Conservation (phyloP, 2,113 vertebrate species). For the Catagonus wagneri region DNA sequence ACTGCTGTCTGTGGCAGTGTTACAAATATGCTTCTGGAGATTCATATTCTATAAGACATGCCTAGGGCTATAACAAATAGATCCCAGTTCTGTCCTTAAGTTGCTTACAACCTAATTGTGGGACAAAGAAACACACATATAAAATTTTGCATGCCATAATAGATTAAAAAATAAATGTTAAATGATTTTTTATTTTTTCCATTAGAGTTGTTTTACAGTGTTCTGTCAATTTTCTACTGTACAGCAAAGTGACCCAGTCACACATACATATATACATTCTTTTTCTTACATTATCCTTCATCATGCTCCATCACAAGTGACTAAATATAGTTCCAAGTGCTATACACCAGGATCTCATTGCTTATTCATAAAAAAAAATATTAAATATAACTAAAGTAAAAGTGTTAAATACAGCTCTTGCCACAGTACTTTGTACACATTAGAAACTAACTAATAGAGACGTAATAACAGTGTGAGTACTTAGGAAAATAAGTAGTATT, state of each 20-base stretch:
- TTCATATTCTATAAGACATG: not conserved
- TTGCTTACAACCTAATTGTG: not conserved
- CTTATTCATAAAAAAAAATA: not conserved
- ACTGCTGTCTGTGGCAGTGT: not conserved
- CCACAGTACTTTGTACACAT: not conserved
- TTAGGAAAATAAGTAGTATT: not conserved
- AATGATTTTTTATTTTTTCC: no score
- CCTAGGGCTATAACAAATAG: not conserved
- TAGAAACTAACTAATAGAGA: not conserved
- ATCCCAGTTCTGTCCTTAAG: not conserved
- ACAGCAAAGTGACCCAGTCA: no score
- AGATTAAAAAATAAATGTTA: not conserved
- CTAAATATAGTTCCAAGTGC: no score
- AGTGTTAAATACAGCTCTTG: not conserved
- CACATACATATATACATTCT: no score
- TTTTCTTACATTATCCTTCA: no score
- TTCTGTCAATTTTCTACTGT: no score
- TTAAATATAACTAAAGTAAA: conserved; percentile 20
- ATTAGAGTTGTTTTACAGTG: no score
- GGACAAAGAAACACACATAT: not conserved
- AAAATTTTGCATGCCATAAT: not conserved
- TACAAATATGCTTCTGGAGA: not conserved
- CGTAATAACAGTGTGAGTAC: not conserved
- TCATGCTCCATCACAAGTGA: no score
- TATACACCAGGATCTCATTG: no score